Evolutionary conservation across 2,888 invertebrate genomes (phyloP), one percentile per base, ranked within the genome.

Genomic region (Cantharis lateralis): DNA sequence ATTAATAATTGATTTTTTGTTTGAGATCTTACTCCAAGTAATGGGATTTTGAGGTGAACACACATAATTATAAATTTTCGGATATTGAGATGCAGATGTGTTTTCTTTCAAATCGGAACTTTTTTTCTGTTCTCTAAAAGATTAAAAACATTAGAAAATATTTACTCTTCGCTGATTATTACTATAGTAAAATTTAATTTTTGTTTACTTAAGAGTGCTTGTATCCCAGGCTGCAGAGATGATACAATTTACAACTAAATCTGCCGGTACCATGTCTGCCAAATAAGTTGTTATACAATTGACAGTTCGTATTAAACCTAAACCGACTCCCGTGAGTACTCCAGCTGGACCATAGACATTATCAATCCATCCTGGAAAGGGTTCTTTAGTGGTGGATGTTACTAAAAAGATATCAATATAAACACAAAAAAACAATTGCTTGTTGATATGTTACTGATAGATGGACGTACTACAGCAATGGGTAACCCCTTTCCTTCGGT

Each of bases 311-410:
- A 95, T 85, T 2, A 96, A 91, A 76, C 97, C 97, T 26, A 93
- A 93, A 0, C 95, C 95, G 3, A 93, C 92, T 0, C 94, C 95
- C 10, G 93, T 90, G 79, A 92, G 92, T 64, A 91, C 90, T 0
- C 93, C 96, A 5, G 95, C 96, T 0, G 96, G 95, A 3, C 97
- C 97, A 85, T 97, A 97, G 82, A 95, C 91, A 85, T 96, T 98
- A 88, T 97, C 97, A 15, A 96, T 95, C 97, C 97, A 98, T 1
- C 96, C 96, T 78, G 93, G 89, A 0, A 94, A 88, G 0, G 95
- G 95, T 85, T 95, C 95, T 69, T 91, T 91, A 82, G 93, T 93
- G 0, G 95, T 92, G 3, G 92, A 91, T 77, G 92, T 88, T 13
- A 92, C 92, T 92, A 83, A 9, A 24, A 86, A 86, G 15, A 18